phyloP scores from a whole-genome alignment of 2,113 vertebrate genomes.

The Ochotona princeps region DNA sequence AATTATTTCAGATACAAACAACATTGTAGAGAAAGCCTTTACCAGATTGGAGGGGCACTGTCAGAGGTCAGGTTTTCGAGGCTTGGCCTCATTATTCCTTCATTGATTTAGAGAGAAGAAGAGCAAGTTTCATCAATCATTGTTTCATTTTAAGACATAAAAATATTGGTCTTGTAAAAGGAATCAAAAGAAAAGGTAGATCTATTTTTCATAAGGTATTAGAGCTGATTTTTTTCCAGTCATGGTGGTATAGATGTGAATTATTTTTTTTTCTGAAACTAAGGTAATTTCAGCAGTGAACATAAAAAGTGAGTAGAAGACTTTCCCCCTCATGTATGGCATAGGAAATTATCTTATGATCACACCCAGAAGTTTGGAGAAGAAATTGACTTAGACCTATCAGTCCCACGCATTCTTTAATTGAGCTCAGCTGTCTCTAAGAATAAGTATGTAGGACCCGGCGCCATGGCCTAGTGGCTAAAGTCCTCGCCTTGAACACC shows the following conservation, averaged over 20 bases:
- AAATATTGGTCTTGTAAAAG: not conserved
- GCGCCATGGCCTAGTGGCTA: too few species aligned
- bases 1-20: not conserved
- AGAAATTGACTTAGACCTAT: not conserved
- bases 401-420: slow-evolving; percentile 38
- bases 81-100: not conserved
- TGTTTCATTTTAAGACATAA: not conserved
- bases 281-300: not conserved
- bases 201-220: not conserved
- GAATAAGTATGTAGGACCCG: too few species aligned
- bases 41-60: not conserved
- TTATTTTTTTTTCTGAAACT: not conserved
- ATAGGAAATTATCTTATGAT: not conserved
- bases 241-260: not conserved
- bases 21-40: not conserved
- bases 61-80: not conserved
- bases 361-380: not conserved
- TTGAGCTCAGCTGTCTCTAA: slow-evolving; percentile 1
- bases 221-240: not conserved
- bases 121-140: not conserved
- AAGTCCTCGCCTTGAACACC: too few species aligned
- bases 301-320: not conserved
- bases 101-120: slow-evolving; percentile 42
- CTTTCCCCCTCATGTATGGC: not conserved
- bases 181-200: not conserved